Base-by-base conservation (phyloP, 2,797 vertebrate species). In the Pagetopsis macropterus region DNA sequence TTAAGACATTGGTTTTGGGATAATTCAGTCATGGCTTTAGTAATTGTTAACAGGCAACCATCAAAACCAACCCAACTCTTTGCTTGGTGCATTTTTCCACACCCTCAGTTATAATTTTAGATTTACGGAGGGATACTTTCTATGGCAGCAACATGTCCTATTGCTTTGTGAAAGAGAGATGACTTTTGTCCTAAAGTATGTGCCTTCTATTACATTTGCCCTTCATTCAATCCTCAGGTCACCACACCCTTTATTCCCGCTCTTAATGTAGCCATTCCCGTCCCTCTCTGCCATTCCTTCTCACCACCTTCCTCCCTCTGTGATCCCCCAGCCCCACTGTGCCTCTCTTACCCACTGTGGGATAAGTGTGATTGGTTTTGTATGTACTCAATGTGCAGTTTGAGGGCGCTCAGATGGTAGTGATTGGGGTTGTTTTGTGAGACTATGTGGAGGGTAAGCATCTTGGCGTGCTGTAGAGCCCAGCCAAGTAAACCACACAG, bases 21-120 rank as follows among this genome's bases (percentile, higher is more conserved):
- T 87, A 88, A 90, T 91, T 92, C 79, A 88, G 81, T 91, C 88
- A 89, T 89, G 89, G 88, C 78, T 81, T 27, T 85, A 70, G 89
- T 92, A 92, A 93, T 93, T 93, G 91, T 92, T 94, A 89, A 88
- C 93, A 93, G 90, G 86, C 89, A 83, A 76, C 80, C 90, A 86
- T 86, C 78, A 79, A 88, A 91, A 87, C 81, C 82, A 82, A 84
- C 85, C 78, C 58, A 72, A 86, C 70, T 70, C 82, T 78, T 82
- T 85, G 76, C 73, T 69, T 75, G 48, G 46, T 84, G 76, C 78
- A 75, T 84, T 88, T 86, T 84, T 82, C 75, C 90, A 71, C 80
- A 84, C 89, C 78, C 85, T 81, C 72, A 65, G 72, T 87, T 90
- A 91, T 88, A 88, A 88, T 91, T 92, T 91, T 90, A 92, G 85